Evolutionary conservation across 2,113 vertebrate genomes (phyloP), one percentile per base, ranked within the genome.

Genomic region (Prolemur simus): DNA sequence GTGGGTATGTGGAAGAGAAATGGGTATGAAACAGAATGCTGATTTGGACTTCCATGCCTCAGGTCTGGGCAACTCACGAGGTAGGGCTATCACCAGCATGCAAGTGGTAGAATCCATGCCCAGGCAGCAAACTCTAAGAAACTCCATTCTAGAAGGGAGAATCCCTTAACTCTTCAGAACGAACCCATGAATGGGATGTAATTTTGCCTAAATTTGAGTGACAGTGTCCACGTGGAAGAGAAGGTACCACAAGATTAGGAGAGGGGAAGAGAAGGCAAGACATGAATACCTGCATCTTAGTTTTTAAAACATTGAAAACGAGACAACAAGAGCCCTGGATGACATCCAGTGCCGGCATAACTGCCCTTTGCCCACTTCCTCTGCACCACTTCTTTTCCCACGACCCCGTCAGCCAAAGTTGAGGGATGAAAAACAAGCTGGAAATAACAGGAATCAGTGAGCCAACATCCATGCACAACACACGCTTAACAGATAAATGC

Each of bases 141-240:
- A 49, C 14, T 91, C 20, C 2, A 32, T 2, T 45, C 34, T 45
- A 29, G 37, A 76, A 25, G 5, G 15, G 21, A 56, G 42, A 23
- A 9, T 8, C 34, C 66, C 66, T 23, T 11, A 20, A 20, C 2
- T 54, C 29, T 54, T 29, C 37, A 87, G 34, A 82, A 76, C 60
- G 34, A 23, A 13, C 6, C 17, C 34, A 14, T 12, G 39, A 93
- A 25, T 9, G 34, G 14, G 7, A 69, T 21, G 4, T 32, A 8
- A 39, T 69, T 29, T 93, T 37, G 34, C 58, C 42, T 69, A 60
- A 21, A n/a, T 23, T 20, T 86, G 20, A 74, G 27, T 42, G 42
- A n/a, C 23, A 27, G 3, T 0, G 2, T 69, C 60, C 68, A 45
- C 5, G 1, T 4, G 18, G 45, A 39, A 12, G 27, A 21, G 60